Percentiles rank a stretch among this genome's conserved stretches.
Conservation (phyloP, 2,888 invertebrate genomes). For the Callimorpha dominula region DNA sequence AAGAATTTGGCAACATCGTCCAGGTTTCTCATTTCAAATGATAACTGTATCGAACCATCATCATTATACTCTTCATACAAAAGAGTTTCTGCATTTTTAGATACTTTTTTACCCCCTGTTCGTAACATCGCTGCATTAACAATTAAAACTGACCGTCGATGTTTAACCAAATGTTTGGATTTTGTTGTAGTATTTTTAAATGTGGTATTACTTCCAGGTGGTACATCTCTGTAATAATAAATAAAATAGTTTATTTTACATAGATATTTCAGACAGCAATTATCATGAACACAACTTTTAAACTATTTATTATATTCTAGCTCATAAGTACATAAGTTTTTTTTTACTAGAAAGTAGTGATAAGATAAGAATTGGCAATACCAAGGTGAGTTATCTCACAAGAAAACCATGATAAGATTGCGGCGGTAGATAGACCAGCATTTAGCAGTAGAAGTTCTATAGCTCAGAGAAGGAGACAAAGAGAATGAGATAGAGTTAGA, state of each 20-base stretch:
- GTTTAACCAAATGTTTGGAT: not conserved
- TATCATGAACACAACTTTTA: not conserved
- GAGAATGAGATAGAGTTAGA: not conserved
- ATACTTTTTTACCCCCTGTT: not conserved
- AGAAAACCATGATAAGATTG: not conserved
- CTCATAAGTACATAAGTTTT: too few relatives aligned
- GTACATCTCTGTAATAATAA: constrained; percentile 6
- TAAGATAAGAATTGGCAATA: not conserved
- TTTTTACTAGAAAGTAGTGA: not conserved
- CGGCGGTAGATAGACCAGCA: not conserved
- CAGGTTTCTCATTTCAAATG: constrained; percentile 61
- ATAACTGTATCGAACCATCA: constrained; percentile 48
- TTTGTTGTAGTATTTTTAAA: not conserved
- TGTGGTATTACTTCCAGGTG: not conserved
- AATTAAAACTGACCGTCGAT: constrained; percentile 47
- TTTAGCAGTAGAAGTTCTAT: not conserved
- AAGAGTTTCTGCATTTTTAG: constrained; percentile 45
- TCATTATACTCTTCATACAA: constrained; percentile 63
- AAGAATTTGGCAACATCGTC: constrained; percentile 67
- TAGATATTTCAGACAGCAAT: not conserved
- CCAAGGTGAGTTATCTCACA: not conserved
- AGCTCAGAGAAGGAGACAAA: too few relatives aligned
- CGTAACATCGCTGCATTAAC: constrained; percentile 46
- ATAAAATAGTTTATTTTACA: not conserved
- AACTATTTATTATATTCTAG: not conserved